phyloP scores from a whole-genome alignment of 1,140 invertebrate species.

The Anadara kagoshimensis region DNA sequence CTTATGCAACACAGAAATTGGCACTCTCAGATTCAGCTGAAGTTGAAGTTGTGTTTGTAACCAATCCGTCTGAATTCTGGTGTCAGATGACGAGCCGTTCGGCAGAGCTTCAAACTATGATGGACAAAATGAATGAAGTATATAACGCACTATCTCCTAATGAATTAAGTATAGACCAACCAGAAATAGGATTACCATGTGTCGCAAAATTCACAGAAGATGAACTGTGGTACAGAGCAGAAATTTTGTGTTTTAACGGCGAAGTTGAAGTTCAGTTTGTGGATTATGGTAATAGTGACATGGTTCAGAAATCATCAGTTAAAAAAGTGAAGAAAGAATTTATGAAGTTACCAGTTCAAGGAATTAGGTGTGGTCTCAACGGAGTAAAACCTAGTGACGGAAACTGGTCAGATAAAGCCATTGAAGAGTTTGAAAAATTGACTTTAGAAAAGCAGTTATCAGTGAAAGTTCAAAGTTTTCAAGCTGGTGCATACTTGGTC shows the following conservation, averaged over 20 bases:
- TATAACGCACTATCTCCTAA: constrained; percentile 39
- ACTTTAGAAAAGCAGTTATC: constrained; percentile 51
- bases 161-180: constrained; percentile 33
- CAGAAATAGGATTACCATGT: constrained; percentile 50
- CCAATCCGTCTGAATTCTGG: constrained; percentile 71
- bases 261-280: constrained; percentile 86
- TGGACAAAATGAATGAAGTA: constrained; percentile 63
- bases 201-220: constrained; percentile 84
- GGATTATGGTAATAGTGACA: constrained; percentile 68
- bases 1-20: constrained; percentile 35
- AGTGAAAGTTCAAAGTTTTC: constrained; percentile 33
- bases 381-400: constrained; percentile 28
- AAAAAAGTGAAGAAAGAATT: constrained; percentile 53
- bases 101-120: constrained; percentile 71
- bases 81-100: constrained; percentile 68
- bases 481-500: constrained; percentile 35
- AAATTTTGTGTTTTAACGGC: constrained; percentile 81
- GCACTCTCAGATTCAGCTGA: constrained; percentile 39
- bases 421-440: constrained; percentile 53
- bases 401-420: constrained; percentile 48
- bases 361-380: constrained; percentile 55
- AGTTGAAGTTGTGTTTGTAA: constrained; percentile 52
- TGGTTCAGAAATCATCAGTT: constrained; percentile 38
- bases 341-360: constrained; percentile 73
- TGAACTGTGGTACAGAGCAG: constrained; percentile 85